A percentile compares a stretch with the other conserved stretches of the same genome.
Evolutionary conservation across 1,140 invertebrate species (phyloP).

Genomic region (Coelopa frigida): DNA sequence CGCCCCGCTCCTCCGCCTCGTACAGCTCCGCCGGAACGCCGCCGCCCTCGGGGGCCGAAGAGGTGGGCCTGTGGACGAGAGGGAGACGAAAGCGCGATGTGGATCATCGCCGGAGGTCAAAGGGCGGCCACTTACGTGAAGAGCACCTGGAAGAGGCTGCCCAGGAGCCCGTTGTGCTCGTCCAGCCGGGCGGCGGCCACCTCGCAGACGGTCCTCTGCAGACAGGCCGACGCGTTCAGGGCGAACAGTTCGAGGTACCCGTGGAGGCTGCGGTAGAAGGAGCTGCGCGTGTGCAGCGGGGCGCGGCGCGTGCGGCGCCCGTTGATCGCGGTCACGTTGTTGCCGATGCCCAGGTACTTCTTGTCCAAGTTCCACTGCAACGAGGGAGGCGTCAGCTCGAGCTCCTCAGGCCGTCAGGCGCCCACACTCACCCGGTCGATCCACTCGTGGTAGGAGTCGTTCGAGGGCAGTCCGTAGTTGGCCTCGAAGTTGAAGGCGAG

Average conservation of each 20-base stretch:
- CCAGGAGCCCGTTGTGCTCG: conserved; percentile 46
- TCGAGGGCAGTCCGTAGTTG: conserved; percentile 52
- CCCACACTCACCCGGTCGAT: conserved; percentile 28
- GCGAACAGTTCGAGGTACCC: conserved; percentile 41
- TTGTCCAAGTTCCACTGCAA: conserved; percentile 34
- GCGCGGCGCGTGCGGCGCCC: conserved; percentile 18
- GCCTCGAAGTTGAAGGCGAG: conserved; percentile 70
- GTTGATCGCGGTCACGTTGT: conserved; percentile 30
- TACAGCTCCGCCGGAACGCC: neutral
- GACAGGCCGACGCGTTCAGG: conserved; percentile 47
- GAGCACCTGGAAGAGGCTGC: conserved; percentile 48
- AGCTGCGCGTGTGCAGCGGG: conserved; percentile 20
- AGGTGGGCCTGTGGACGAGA: conserved; percentile 15
- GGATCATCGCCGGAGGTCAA: neutral
- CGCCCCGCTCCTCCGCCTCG: conserved; percentile 1
- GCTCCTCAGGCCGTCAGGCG: too few species aligned
- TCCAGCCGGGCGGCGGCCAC: conserved; percentile 41
- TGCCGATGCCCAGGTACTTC: conserved; percentile 24
- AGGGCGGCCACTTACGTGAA: conserved; percentile 43
- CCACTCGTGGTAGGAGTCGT: conserved; percentile 31
- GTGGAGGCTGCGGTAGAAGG: conserved; percentile 33
- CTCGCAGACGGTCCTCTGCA: conserved; percentile 49
- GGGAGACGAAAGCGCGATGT: neutral
- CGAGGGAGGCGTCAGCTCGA: neutral
- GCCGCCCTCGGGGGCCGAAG: conserved; percentile 6